Evolutionary conservation across 2,888 invertebrate genomes (phyloP).

Genomic region (Phorcus lineatus): DNA sequence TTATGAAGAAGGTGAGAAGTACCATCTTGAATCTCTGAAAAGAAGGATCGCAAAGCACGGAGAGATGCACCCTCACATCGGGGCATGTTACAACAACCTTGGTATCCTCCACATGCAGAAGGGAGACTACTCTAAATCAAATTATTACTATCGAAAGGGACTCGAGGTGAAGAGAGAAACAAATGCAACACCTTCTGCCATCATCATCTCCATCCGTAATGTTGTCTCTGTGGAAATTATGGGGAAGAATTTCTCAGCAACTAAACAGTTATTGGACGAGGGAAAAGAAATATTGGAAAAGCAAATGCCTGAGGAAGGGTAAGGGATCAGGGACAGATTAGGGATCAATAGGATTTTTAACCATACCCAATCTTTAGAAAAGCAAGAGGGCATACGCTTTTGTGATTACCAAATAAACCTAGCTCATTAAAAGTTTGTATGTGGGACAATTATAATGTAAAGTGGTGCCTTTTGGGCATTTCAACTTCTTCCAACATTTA

Average conservation of each 20-base stretch:
- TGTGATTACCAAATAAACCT: too few species aligned
- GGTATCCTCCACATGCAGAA: constrained; percentile 52
- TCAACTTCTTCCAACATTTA: too few species aligned
- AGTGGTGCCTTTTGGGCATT: too few species aligned
- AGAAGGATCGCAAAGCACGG: constrained; percentile 32
- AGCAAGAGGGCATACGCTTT: too few species aligned
- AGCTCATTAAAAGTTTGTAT: too few species aligned
- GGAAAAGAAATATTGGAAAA: constrained; percentile 29
- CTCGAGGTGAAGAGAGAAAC: constrained; percentile 42
- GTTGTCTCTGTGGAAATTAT: constrained; percentile 38
- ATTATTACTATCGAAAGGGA: constrained; percentile 45
- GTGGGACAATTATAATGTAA: too few species aligned
- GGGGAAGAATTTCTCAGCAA: constrained; percentile 33
- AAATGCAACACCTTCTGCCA: constrained; percentile 42
- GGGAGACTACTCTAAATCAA: constrained; percentile 46
- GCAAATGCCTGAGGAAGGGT: neutral
- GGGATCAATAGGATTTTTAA: neutral
- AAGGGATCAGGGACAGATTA: too few species aligned
- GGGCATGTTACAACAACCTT: constrained; percentile 51
- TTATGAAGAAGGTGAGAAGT: constrained; percentile 48
- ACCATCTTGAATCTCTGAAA: constrained; percentile 42
- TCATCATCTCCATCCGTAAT: constrained; percentile 49
- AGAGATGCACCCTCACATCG: constrained; percentile 41
- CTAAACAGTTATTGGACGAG: constrained; percentile 39
- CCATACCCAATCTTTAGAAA: too few species aligned